Evolutionary conservation across 2,888 invertebrate genomes (phyloP).

Genomic region (Fragum sueziense): DNA sequence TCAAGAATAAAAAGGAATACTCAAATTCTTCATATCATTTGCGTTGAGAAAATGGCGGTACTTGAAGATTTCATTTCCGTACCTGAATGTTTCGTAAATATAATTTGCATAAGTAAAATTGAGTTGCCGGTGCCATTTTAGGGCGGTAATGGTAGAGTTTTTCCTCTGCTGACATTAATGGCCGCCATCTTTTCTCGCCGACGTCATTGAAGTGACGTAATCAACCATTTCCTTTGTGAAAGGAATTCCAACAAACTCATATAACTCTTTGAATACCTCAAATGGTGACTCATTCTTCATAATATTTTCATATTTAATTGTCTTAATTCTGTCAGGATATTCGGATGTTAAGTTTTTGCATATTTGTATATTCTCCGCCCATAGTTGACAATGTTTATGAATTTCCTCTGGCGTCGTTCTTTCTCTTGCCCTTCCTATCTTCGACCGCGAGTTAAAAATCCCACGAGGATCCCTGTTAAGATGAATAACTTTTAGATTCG

Average conservation of each 20-base stretch:
- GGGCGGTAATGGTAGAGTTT: slow-evolving; percentile 20
- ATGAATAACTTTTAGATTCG: slow-evolving; percentile 35
- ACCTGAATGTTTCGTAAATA: slow-evolving; percentile 6
- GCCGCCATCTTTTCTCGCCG: background rate
- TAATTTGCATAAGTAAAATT: background rate
- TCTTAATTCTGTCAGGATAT: slow-evolving; percentile 6
- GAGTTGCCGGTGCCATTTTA: slow-evolving; percentile 19
- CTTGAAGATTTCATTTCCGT: slow-evolving; percentile 16
- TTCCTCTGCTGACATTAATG: slow-evolving; percentile 1
- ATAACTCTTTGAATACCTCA: background rate
- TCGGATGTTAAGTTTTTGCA: background rate
- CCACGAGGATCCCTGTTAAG: slow-evolving; percentile 33
- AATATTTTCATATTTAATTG: slow-evolving; percentile 24
- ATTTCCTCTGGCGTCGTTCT: background rate
- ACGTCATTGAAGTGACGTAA: background rate
- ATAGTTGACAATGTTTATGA: background rate
- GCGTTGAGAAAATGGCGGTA: background rate
- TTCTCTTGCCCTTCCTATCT: background rate
- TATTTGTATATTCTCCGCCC: background rate
- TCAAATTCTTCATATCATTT: background rate
- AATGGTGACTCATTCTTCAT: slow-evolving; percentile 8
- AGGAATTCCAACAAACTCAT: slow-evolving; percentile 10
- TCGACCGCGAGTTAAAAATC: slow-evolving; percentile 22
- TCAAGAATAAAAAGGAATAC: slow-evolving; percentile 6
- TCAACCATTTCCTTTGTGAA: background rate